These are phyloP conservation scores for Megaceryle maxima DNA, from an alignment of 2,113 vertebrate genomes.

Conservation along the genomic window DNA sequence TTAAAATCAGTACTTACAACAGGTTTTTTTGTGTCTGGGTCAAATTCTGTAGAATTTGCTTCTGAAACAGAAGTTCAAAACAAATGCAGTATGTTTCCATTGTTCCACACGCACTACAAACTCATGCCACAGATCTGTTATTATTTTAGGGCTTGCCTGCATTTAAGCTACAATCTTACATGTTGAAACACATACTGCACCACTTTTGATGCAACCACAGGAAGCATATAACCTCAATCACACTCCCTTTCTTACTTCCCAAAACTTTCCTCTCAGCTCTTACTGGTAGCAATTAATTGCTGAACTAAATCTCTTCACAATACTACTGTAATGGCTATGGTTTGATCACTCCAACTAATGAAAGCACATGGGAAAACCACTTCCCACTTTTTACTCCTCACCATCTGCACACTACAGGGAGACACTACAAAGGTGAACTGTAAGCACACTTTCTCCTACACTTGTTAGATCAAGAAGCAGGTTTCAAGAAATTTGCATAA, in stretches of 20 bases:
- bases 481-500: neutral
- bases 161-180: neutral
- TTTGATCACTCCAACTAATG: neutral
- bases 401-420: neutral
- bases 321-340: neutral
- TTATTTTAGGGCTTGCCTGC: neutral
- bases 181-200: neutral
- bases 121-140: neutral
- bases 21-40: constrained; percentile 69
- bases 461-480: neutral
- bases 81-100: neutral
- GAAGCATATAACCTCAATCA: neutral
- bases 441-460: neutral
- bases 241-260: neutral
- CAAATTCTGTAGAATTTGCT: constrained; percentile 83
- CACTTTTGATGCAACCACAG: neutral
- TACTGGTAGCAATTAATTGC: neutral
- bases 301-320: neutral
- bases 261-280: neutral
- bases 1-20: constrained; percentile 72
- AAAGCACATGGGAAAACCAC: neutral
- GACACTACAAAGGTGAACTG: neutral
- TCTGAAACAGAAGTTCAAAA: constrained; percentile 65
- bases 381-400: neutral
- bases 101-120: neutral